These are phyloP conservation scores for Salvelinus namaycush DNA, from an alignment of 2,113 vertebrate species.

Conservation along the genomic window DNA sequence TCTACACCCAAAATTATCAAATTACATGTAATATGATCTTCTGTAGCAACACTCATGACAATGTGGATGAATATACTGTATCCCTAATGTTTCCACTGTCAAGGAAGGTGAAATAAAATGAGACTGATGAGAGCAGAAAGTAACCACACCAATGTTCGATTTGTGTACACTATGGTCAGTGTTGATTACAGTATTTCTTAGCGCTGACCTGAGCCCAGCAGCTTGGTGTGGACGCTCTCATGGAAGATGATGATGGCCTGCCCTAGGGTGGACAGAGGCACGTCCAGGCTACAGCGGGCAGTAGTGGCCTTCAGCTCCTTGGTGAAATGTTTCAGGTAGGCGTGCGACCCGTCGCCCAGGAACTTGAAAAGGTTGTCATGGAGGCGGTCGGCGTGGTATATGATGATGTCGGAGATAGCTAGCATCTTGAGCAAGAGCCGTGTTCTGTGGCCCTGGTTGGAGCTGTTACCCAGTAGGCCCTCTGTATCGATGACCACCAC, in stretches of 20 bases:
- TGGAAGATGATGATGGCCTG: constrained; percentile 98
- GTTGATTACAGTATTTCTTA: constrained; percentile 15
- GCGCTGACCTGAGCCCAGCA: constrained; percentile 90
- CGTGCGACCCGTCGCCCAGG: constrained; percentile 94
- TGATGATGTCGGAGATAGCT: constrained; percentile 95
- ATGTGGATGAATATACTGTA: not conserved
- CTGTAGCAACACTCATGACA: not conserved
- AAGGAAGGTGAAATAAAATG: not conserved
- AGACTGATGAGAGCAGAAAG: too few relatives aligned
- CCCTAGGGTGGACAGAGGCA: constrained; percentile 93
- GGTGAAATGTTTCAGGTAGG: constrained; percentile 97
- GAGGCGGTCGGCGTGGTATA: constrained; percentile 95
- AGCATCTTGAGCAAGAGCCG: constrained; percentile 95
- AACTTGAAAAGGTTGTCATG: constrained; percentile 99
- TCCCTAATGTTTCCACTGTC: not conserved
- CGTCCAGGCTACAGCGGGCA: constrained; percentile 93
- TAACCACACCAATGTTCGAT: too few relatives aligned
- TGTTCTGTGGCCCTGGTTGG: constrained; percentile 95
- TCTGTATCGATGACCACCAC: constrained; percentile 95
- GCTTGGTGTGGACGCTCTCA: constrained; percentile 95
- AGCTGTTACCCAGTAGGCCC: constrained; percentile 91
- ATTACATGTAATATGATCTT: not conserved
- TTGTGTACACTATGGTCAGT: not conserved
- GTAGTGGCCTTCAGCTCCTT: constrained; percentile 97
- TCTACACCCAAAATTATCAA: constrained; percentile 24